Evolutionary conservation across 2,888 invertebrate species (phyloP), one percentile per base, ranked within the genome.

Genomic region (Drosophila neoperkinsi): DNA sequence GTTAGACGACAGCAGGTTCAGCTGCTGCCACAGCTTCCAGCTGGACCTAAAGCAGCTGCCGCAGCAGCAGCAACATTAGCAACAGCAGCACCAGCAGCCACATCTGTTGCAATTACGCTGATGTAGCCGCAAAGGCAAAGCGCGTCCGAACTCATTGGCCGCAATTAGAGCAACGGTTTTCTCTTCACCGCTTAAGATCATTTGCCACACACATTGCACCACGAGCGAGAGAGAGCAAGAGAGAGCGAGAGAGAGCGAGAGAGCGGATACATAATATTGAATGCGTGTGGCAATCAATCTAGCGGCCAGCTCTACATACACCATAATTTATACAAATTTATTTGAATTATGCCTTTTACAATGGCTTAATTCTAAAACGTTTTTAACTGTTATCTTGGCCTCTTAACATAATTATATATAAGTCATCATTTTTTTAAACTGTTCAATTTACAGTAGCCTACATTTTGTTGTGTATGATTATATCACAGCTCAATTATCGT

Each of bases 111-210:
- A 90, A 87, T 88, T 87, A 88, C 86, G 81, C 72, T 38, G 83
- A 65, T 67, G 81, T 86, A 66, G 41, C 69, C 71, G 53, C 77
- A 84, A 72, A 74, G 73, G 72, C 71, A 56, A 77, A 70, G 73
- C 81, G 81, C 81, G 72, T 72, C 76, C 76, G 67, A 74, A 79
- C 79, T 87, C 81, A 88, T 85, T 85, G 82, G 49, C 60, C 66
- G 78, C 83, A 90, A 90, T 85, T 88, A 90, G 88, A 85, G 82
- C 85, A 90, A 88, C 85, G 90, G 85, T 84, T 84, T 83, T 81
- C 75, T 73, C 78, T 62, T 63, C 70, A 56, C 4, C 69, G 79
- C 55, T 76, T 76, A 82, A 87, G 90, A 88, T 77, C 82, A 89
- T 89, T 85, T 90, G 56, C 85, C 90, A 84, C 85, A 85, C 90